Base-by-base conservation (phyloP, 2,888 invertebrate species). In the Anoplius nigerrimus region DNA sequence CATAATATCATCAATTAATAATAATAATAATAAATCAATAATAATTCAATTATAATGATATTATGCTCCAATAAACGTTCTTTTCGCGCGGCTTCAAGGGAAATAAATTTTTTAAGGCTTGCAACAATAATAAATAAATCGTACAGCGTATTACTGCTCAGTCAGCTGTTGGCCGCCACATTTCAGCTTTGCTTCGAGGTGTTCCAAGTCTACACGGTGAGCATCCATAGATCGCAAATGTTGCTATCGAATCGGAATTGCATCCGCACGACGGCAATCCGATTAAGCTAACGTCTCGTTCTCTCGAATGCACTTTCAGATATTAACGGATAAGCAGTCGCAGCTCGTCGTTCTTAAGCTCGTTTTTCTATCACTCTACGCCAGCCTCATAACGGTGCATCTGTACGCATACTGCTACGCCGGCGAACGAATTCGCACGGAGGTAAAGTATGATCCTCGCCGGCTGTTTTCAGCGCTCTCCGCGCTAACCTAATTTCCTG, bases 331-430 rank as follows among this genome's bases (percentile, higher is more conserved):
- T 15, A 45, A 16, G 45, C 45, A 45, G 45, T 5, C 45, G 0
- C 16, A 42, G 0, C 13, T 42, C 3, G n/a, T 11, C 16, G 0
- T 8, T 42, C 16, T 22, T 20, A 34, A 61, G 52, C 15, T 53
- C 21, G 2, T n/a, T 53, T 53, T 53, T 5, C 42, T 22, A 4
- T 15, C 13, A 6, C 6, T 18, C 42, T 61, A 61, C 11, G 16
- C 21, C 2, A 0, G 3, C 0, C 0, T 34, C 13, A 13, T 45
- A 15, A 62, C 68, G 16, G 56, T 74, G 52, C 75, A 76, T 59
- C 58, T 76, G n/a, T 76, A 66, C 21, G 55, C 70, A 11, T 76
- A 74, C 54, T 76, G 75, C 46, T 52, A 52, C 62, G 72, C 73
- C 20, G 75, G 75, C 13, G 75, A 75, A 45, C 54, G 53, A 60